Percentiles rank a stretch among this genome's conserved stretches.
Conservation (phyloP, 2,113 vertebrate species). For the Rhinogobius similis region DNA sequence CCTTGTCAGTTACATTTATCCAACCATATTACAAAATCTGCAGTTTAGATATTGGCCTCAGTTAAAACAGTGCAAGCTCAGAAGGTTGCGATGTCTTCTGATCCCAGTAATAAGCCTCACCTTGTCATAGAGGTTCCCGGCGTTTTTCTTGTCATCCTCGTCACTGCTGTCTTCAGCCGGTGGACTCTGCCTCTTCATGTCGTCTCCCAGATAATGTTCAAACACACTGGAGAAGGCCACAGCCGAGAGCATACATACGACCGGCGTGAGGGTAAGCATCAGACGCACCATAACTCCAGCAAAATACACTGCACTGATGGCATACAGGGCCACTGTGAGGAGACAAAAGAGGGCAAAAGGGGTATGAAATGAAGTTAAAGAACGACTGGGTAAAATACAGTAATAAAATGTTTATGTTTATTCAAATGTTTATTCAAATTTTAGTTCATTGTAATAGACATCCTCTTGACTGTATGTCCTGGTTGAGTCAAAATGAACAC, state of each 20-base stretch:
- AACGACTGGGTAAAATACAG: not conserved
- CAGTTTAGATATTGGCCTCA: not conserved
- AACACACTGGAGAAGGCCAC: conserved; percentile 95
- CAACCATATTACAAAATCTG: not conserved
- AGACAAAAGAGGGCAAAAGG: not conserved
- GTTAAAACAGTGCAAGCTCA: not conserved
- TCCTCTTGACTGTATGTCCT: too few species aligned
- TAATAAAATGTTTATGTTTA: too few species aligned
- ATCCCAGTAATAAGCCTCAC: conserved; percentile 3
- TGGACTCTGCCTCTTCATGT: conserved; percentile 89
- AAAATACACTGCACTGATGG: conserved; percentile 92
- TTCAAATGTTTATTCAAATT: too few species aligned
- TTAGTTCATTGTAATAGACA: too few species aligned
- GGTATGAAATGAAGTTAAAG: too few species aligned
- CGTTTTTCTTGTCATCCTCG: conserved; percentile 90
- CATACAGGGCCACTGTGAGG: conserved; percentile 85
- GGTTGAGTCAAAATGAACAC: too few species aligned
- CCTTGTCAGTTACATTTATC: not conserved
- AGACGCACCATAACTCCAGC: conserved; percentile 93
- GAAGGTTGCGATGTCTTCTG: not conserved
- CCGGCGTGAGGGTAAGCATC: conserved; percentile 94
- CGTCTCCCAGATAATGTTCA: conserved; percentile 92
- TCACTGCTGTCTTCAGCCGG: conserved; percentile 92
- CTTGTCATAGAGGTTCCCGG: conserved; percentile 90
- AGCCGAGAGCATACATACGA: conserved; percentile 94